phyloP scores from a whole-genome alignment of 2,797 vertebrate species.

The Enteromius viviparus region DNA sequence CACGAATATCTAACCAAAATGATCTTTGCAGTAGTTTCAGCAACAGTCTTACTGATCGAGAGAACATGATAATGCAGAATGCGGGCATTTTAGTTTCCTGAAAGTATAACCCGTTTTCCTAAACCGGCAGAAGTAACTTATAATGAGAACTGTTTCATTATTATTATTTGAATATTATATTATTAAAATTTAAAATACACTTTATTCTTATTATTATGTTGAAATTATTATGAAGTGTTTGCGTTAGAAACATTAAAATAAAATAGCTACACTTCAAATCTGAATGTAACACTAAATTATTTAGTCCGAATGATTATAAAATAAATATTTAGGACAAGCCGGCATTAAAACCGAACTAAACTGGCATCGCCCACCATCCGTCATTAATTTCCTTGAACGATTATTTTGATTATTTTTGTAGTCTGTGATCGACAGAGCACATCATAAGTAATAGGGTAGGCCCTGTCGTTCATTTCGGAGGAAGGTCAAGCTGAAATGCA shows the following conservation, averaged over 20 bases:
- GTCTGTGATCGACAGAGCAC: conserved; percentile 81
- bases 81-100: background rate
- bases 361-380: conserved; percentile 60
- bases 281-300: background rate
- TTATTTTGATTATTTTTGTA: conserved; percentile 71
- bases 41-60: background rate
- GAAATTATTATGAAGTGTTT: background rate
- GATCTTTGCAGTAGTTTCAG: background rate
- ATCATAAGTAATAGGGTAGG: conserved; percentile 79
- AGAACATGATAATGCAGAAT: background rate
- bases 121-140: background rate
- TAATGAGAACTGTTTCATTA: background rate
- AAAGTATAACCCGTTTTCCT: background rate
- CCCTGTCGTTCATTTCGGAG: conserved; percentile 78
- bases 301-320: background rate
- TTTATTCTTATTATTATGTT: background rate
- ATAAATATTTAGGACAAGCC: background rate
- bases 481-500: conserved; percentile 45
- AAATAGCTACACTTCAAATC: background rate
- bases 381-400: conserved; percentile 77
- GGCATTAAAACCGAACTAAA: conserved; percentile 48
- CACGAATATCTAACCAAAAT: background rate
- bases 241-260: background rate
- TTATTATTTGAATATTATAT: too few relatives aligned
- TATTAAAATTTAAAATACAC: background rate